Conservation (phyloP, 2,113 vertebrate species). For the Pristiophorus japonicus region DNA sequence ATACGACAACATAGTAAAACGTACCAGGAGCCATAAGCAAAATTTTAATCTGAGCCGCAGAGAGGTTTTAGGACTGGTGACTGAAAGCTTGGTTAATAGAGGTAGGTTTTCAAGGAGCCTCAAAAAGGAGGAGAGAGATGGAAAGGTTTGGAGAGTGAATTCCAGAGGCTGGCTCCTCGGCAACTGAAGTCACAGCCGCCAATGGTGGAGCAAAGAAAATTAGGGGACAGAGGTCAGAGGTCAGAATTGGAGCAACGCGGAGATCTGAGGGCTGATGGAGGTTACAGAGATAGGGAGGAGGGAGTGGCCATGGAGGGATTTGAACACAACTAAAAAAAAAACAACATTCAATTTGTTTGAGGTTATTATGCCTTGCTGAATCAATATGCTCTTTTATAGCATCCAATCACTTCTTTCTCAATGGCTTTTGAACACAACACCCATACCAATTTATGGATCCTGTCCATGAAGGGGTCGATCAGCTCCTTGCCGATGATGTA, state of each 20-base stretch:
- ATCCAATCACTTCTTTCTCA: too few relatives aligned
- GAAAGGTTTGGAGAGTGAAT: neutral
- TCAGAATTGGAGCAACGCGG: neutral
- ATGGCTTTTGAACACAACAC: neutral
- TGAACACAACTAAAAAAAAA: neutral
- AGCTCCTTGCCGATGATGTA: slow-evolving; percentile 53
- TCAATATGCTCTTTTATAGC: too few relatives aligned
- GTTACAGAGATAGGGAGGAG: neutral
- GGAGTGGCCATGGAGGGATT: neutral
- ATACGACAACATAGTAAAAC: neutral
- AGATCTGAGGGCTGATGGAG: too few relatives aligned
- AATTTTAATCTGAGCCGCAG: too few relatives aligned
- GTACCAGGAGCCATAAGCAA: too few relatives aligned
- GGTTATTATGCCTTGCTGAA: too few relatives aligned
- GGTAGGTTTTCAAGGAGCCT: too few relatives aligned
- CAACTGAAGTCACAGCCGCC: neutral
- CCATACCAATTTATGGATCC: slow-evolving; percentile 69
- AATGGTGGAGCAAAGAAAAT: neutral
- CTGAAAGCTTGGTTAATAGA: too few relatives aligned
- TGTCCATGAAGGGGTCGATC: slow-evolving; percentile 59
- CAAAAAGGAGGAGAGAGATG: too few relatives aligned
- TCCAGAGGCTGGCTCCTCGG: neutral
- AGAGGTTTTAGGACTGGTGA: neutral
- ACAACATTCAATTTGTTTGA: too few relatives aligned
- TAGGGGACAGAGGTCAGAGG: too few relatives aligned